These are phyloP conservation scores for Globicephala melas DNA, from an alignment of 2,113 vertebrate genomes.

Conservation along the genomic window DNA sequence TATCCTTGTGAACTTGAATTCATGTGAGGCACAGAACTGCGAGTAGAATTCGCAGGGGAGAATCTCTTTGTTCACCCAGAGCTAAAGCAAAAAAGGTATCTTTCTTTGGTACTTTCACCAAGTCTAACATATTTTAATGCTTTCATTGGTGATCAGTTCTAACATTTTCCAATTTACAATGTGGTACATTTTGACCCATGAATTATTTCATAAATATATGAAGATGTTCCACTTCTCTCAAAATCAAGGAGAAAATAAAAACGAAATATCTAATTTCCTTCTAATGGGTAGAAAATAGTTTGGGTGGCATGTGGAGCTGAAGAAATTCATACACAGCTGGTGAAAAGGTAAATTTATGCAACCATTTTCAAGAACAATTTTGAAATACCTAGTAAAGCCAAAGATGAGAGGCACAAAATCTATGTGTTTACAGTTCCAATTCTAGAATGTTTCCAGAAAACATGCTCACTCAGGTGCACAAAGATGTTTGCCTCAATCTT, in stretches of 20 bases:
- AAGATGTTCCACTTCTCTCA: neutral
- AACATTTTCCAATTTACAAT: neutral
- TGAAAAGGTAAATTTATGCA: neutral
- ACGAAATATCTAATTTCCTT: neutral
- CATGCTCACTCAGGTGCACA: neutral
- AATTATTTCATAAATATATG: neutral
- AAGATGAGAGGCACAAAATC: neutral
- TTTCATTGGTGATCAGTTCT: neutral
- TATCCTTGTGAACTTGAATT: neutral
- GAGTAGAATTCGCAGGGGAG: neutral
- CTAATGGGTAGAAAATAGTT: neutral
- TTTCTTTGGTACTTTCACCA: neutral
- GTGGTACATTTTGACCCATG: neutral
- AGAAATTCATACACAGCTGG: neutral
- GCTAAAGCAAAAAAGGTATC: neutral
- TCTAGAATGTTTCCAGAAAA: neutral
- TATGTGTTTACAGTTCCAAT: neutral
- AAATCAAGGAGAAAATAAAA: neutral
- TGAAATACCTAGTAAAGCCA: neutral
- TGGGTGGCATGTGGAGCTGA: neutral
- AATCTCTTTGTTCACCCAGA: neutral
- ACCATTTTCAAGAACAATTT: neutral
- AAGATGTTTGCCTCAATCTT: neutral
- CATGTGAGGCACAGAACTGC: neutral
- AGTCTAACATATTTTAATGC: neutral